These are phyloP conservation scores for Cryptops parisi DNA, from an alignment of 2,888 invertebrate genomes.

Conservation along the genomic window DNA sequence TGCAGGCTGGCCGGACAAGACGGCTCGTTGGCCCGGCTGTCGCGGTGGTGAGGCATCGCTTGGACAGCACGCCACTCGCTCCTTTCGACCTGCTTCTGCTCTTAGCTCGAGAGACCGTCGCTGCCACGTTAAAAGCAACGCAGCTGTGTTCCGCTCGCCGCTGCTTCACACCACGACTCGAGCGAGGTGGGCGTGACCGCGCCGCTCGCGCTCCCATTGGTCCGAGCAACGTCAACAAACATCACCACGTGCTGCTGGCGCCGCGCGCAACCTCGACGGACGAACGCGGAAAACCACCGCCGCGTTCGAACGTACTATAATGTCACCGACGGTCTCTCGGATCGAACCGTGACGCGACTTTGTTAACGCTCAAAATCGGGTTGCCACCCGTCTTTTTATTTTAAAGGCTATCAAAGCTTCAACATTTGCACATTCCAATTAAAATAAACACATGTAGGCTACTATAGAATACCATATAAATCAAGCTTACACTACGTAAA, in stretches of 20 bases:
- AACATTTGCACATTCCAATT: too few relatives aligned
- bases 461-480: too few relatives aligned
- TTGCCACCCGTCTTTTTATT: too few relatives aligned
- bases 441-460: too few relatives aligned
- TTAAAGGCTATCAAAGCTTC: too few relatives aligned
- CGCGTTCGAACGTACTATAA: neutral
- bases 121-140: neutral
- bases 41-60: slow-evolving; percentile 10
- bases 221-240: neutral
- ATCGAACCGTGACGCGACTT: too few relatives aligned
- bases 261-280: too few relatives aligned
- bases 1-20: neutral
- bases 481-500: too few relatives aligned
- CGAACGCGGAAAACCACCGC: too few relatives aligned
- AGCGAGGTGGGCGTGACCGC: neutral
- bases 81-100: neutral
- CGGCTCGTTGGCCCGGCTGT: neutral
- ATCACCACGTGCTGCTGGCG: slow-evolving; percentile 2
- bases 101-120: neutral
- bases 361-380: too few relatives aligned
- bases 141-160: neutral
- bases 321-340: too few relatives aligned
- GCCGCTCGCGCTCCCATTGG: neutral
- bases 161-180: too few relatives aligned
- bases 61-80: neutral